Conservation (phyloP, 2,888 invertebrate species). For the Taphrorychus bicolor region DNA sequence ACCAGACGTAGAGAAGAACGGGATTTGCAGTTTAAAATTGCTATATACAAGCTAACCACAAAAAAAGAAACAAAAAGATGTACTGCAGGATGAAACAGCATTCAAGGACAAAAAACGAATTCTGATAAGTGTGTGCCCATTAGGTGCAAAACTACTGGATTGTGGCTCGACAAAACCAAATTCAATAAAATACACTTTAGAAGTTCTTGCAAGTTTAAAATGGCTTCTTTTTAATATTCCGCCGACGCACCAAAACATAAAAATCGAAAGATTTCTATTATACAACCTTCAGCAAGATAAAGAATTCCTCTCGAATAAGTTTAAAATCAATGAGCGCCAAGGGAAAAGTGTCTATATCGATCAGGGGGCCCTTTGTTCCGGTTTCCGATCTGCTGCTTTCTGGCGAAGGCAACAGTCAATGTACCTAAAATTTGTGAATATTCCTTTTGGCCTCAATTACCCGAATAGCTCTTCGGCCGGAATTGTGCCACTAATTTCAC, state of each 20-base stretch:
- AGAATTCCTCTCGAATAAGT: slow-evolving; percentile 41
- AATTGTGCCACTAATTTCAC: too few species aligned
- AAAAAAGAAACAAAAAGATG: too few species aligned
- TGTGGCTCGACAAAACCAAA: too few species aligned
- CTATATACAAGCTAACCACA: too few species aligned
- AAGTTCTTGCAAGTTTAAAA: not conserved
- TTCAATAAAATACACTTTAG: too few species aligned
- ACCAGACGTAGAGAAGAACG: too few species aligned
- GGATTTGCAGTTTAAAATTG: too few species aligned
- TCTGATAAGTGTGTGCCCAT: too few species aligned
- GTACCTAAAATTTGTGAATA: slow-evolving; percentile 22
- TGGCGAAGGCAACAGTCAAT: slow-evolving; percentile 28
- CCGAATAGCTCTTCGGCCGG: too few species aligned
- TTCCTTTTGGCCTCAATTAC: slow-evolving; percentile 26
- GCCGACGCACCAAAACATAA: slow-evolving; percentile 12
- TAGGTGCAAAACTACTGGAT: too few species aligned
- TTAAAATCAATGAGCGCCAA: slow-evolving; percentile 50
- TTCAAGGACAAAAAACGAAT: too few species aligned
- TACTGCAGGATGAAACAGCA: too few species aligned
- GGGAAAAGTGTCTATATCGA: slow-evolving; percentile 46
- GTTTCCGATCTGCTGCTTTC: slow-evolving; percentile 22
- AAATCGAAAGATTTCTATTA: slow-evolving; percentile 20
- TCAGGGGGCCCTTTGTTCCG: slow-evolving; percentile 27
- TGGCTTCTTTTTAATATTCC: not conserved
- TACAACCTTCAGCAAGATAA: slow-evolving; percentile 25